phyloP scores from a whole-genome alignment of 1,140 invertebrate species.

The Ostrea denselamellosa region DNA sequence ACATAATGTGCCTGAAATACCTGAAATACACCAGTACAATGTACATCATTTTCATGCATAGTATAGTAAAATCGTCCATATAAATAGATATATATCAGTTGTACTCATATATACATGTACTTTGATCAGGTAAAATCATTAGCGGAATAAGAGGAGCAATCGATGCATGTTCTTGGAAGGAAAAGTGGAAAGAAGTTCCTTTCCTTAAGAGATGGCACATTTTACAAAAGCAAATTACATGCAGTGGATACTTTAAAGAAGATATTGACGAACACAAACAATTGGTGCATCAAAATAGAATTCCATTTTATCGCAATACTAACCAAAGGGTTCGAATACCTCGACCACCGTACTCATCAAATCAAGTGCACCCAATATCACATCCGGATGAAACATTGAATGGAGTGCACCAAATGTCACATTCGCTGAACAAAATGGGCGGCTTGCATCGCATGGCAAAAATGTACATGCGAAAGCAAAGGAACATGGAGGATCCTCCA shows the following conservation, averaged over 20 bases:
- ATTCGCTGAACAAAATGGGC: too few species aligned
- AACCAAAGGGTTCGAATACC: background rate
- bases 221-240: background rate
- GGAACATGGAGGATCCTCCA: background rate
- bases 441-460: background rate
- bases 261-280: background rate
- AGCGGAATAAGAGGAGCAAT: background rate
- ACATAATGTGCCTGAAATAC: too few species aligned
- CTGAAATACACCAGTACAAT: too few species aligned
- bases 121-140: background rate
- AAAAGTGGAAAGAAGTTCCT: background rate
- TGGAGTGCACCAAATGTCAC: background rate
- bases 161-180: background rate
- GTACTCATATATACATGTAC: too few species aligned
- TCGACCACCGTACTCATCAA: background rate
- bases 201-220: background rate
- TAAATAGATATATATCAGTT: too few species aligned
- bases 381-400: background rate
- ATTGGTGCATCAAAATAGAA: background rate
- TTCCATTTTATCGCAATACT: background rate
- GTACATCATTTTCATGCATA: too few species aligned
- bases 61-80: too few species aligned
- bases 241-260: background rate
- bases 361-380: background rate
- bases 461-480: background rate